A percentile compares a stretch with the other conserved stretches of the same genome.
These are phyloP conservation scores for Sinohyriopsis cumingii DNA, from an alignment of 2,888 invertebrate genomes.

Conservation along the genomic window DNA sequence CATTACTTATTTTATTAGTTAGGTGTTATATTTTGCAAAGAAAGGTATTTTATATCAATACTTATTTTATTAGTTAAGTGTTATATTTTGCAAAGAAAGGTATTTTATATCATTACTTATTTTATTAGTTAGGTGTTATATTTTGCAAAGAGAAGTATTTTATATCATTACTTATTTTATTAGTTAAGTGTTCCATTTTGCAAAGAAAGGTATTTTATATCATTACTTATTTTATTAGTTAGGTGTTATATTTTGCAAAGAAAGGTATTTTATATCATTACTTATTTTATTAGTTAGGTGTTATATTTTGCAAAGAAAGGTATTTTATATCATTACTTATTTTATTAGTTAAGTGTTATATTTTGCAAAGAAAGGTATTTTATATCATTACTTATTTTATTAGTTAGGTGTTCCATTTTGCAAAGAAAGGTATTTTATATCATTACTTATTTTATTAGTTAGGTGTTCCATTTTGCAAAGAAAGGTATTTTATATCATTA, in stretches of 20 bases:
- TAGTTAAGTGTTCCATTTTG: background rate
- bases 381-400: too few relatives aligned
- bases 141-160: background rate
- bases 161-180: too few relatives aligned
- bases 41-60: background rate
- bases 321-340: too few relatives aligned
- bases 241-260: background rate
- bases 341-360: too few relatives aligned
- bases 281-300: too few relatives aligned
- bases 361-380: background rate
- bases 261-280: background rate
- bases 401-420: background rate
- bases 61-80: too few relatives aligned
- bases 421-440: background rate
- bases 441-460: too few relatives aligned
- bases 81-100: background rate
- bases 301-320: background rate
- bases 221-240: too few relatives aligned
- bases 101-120: too few relatives aligned
- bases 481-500: background rate
- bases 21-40: background rate
- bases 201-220: background rate
- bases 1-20: too few relatives aligned
- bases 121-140: too few relatives aligned
- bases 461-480: background rate